These are phyloP conservation scores for Exephanes ischioxanthus DNA, from an alignment of 2,888 invertebrate species.

Conservation along the genomic window DNA sequence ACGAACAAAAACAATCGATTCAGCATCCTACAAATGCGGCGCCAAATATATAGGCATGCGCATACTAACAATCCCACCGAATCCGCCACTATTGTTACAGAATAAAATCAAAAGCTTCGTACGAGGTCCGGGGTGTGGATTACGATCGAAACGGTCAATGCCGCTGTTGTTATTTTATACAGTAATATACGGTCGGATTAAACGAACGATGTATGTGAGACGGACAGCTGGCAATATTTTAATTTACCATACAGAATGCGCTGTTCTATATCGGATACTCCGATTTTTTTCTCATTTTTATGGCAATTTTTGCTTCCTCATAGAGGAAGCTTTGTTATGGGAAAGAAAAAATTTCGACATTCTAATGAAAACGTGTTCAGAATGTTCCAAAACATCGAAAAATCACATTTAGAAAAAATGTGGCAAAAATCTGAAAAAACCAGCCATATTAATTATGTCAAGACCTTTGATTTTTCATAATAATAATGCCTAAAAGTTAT, in stretches of 20 bases:
- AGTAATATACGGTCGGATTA: background rate
- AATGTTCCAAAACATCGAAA: too few species aligned
- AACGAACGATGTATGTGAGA: background rate
- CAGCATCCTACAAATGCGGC: background rate
- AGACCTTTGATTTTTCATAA: too few species aligned
- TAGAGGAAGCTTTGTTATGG: too few species aligned
- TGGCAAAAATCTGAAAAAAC: too few species aligned
- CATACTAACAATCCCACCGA: slow-evolving; percentile 33
- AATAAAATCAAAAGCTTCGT: slow-evolving; percentile 19
- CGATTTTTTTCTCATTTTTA: background rate
- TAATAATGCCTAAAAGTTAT: too few species aligned
- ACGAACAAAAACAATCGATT: slow-evolving; percentile 33
- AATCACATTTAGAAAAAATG: too few species aligned
- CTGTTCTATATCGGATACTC: background rate
- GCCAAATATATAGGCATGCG: slow-evolving; percentile 37
- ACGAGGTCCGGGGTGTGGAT: background rate
- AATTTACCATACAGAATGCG: background rate
- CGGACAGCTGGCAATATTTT: background rate
- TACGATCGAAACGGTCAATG: slow-evolving; percentile 13
- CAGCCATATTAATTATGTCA: too few species aligned
- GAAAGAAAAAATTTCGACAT: too few species aligned
- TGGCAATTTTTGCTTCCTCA: background rate
- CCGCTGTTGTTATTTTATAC: background rate
- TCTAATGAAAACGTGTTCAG: too few species aligned
- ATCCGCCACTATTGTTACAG: background rate